Conservation (phyloP, 2,888 invertebrate species). For the Eilema sororculum region DNA sequence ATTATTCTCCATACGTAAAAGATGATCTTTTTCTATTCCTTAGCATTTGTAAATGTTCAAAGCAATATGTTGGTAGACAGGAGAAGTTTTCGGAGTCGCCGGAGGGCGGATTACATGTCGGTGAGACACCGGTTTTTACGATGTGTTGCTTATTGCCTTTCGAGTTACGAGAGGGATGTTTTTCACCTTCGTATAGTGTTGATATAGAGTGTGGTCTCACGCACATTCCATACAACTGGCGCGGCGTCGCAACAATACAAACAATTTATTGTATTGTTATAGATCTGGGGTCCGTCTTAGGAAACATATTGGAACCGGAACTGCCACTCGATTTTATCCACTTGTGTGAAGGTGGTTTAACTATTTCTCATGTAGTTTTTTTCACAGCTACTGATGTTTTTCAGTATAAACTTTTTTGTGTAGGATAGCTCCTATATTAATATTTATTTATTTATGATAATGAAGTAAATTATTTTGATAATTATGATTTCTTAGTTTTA, state of each 20-base stretch:
- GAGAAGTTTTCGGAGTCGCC: constrained; percentile 44
- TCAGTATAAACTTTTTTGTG: neutral
- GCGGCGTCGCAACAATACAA: constrained; percentile 70
- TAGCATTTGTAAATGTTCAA: constrained; percentile 50
- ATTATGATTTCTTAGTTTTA: neutral
- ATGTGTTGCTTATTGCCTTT: constrained; percentile 68
- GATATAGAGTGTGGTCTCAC: constrained; percentile 73
- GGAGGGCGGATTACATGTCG: constrained; percentile 48
- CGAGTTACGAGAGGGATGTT: constrained; percentile 67
- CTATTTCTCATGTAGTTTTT: constrained; percentile 37
- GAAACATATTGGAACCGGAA: constrained; percentile 67
- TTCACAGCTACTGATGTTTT: neutral
- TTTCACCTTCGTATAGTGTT: constrained; percentile 69
- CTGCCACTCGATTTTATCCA: constrained; percentile 47
- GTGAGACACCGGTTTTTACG: constrained; percentile 64
- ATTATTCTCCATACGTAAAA: constrained; percentile 33
- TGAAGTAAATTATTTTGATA: neutral
- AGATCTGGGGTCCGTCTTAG: constrained; percentile 69
- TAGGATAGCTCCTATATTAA: neutral
- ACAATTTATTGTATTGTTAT: constrained; percentile 81
- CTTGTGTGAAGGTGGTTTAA: constrained; percentile 36
- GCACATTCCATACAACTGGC: constrained; percentile 77
- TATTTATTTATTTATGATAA: neutral
- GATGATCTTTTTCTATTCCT: constrained; percentile 46
- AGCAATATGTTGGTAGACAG: constrained; percentile 46